These are phyloP conservation scores for Scolopax rusticola DNA, from an alignment of 2,797 vertebrate genomes.

Conservation along the genomic window DNA sequence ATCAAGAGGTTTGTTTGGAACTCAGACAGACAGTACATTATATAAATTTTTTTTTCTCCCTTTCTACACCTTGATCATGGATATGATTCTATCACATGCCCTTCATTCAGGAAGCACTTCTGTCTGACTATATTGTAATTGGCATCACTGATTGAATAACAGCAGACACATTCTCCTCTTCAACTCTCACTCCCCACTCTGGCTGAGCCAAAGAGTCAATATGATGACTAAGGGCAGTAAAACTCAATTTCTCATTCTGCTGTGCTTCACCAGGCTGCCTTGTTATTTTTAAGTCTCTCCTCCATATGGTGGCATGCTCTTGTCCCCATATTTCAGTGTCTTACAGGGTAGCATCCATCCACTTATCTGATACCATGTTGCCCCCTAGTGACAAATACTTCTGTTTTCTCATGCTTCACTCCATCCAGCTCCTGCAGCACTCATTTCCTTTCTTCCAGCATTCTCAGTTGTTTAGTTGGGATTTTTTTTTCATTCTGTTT, in stretches of 20 bases:
- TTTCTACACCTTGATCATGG: not conserved
- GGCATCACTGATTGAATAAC: not conserved
- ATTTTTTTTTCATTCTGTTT: not conserved
- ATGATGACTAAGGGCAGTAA: constrained; percentile 26
- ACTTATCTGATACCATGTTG: not conserved
- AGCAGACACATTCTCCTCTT: not conserved
- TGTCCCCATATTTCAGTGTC: not conserved
- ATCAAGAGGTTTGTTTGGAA: not conserved
- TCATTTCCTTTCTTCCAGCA: not conserved
- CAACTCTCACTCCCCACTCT: not conserved
- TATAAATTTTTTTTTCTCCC: accelerated
- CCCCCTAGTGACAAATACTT: constrained; percentile 6
- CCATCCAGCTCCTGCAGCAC: not conserved
- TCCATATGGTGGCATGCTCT: not conserved
- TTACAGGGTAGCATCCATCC: not conserved
- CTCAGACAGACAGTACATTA: not conserved
- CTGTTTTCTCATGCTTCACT: not conserved
- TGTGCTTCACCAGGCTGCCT: not conserved
- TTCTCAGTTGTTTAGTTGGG: not conserved
- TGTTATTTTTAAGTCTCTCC: constrained; percentile 35
- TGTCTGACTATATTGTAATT: not conserved
- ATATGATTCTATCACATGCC: not conserved
- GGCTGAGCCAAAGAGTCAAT: not conserved
- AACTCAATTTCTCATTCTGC: constrained; percentile 24
- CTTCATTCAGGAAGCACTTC: not conserved